phyloP scores from a whole-genome alignment of 1,140 invertebrate genomes.

The Drosophila burlai region DNA sequence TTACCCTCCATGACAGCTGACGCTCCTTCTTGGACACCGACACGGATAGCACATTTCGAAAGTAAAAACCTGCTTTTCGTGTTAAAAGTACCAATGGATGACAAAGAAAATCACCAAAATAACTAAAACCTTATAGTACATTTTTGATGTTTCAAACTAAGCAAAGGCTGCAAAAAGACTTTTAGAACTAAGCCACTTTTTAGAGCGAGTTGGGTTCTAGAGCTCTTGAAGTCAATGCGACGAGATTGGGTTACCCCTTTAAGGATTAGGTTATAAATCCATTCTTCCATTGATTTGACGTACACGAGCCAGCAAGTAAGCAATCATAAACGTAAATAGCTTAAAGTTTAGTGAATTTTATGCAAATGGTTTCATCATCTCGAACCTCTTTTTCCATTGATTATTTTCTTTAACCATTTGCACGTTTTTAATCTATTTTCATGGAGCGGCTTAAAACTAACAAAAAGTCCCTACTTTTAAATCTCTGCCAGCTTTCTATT shows the following conservation, averaged over 20 bases:
- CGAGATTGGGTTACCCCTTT: no score
- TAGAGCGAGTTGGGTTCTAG: background rate
- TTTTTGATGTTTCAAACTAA: constrained; percentile 30
- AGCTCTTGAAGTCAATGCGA: background rate
- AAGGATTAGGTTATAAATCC: background rate
- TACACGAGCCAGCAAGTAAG: no score
- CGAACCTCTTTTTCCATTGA: no score
- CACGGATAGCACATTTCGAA: constrained; percentile 17
- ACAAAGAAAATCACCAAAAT: constrained; percentile 12
- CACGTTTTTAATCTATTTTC: background rate
- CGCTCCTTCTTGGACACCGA: constrained; percentile 1
- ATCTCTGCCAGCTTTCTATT: background rate
- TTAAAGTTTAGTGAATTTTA: no score
- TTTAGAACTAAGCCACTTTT: no score
- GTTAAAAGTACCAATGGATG: constrained; percentile 5
- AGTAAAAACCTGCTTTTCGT: background rate
- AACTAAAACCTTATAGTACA: background rate
- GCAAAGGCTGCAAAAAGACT: background rate
- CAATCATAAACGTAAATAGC: no score
- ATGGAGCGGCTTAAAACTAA: background rate
- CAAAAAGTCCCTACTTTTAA: background rate
- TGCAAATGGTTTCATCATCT: no score
- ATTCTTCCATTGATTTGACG: no score
- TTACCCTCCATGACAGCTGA: constrained; percentile 21
- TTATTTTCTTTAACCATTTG: background rate